Evolutionary conservation across 2,113 vertebrate genomes (phyloP).

Genomic region (Mus spicilegus): DNA sequence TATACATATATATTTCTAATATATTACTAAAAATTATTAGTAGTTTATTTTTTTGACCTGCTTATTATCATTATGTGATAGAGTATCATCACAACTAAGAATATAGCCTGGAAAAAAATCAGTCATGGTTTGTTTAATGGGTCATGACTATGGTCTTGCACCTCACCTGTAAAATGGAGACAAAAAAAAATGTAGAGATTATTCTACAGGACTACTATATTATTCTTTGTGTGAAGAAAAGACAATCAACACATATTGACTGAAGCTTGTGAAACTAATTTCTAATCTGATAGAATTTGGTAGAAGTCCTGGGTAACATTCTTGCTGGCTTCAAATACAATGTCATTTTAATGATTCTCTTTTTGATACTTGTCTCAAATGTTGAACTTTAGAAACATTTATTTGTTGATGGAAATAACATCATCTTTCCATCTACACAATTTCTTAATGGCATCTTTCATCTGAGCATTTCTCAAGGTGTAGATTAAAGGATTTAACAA

Average conservation of each 20-base stretch:
- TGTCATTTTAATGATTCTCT: not conserved
- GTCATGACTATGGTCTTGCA: not conserved
- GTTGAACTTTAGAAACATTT: not conserved
- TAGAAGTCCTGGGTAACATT: not conserved
- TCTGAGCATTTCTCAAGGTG: slow-evolving; percentile 70
- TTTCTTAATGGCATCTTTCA: slow-evolving; percentile 82
- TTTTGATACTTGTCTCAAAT: not conserved
- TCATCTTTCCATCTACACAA: slow-evolving; percentile 56
- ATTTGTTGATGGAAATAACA: not conserved
- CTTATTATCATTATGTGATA: not conserved
- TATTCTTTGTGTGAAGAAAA: not conserved
- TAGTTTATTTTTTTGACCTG: not conserved
- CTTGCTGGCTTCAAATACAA: not conserved
- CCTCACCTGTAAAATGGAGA: not conserved
- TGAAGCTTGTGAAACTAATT: not conserved
- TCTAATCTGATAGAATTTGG: not conserved
- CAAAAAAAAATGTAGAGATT: not conserved
- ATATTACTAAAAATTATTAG: not conserved
- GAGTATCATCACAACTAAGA: not conserved
- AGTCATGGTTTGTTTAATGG: not conserved
- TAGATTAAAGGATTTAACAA: slow-evolving; percentile 83
- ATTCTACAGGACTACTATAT: not conserved
- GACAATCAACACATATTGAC: not conserved
- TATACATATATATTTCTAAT: no score
- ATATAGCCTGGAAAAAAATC: not conserved